Evolutionary conservation across 2,888 invertebrate species (phyloP), one percentile per base, ranked within the genome.

Genomic region (Cataglyphis albicans): DNA sequence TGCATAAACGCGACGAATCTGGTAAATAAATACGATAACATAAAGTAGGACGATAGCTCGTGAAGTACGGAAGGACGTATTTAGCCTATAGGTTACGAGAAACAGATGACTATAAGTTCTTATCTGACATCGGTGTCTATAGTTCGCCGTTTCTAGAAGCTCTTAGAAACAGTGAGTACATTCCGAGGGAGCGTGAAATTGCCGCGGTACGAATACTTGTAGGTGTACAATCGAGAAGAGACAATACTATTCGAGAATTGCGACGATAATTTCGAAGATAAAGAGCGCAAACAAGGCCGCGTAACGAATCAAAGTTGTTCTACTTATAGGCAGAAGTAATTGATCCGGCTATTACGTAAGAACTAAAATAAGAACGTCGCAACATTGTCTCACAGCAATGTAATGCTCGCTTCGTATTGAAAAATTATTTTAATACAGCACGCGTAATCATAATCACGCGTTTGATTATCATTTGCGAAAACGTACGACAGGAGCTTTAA

Each of bases 41-140:
- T 57, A 84, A 88, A 87, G 83, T 88, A 70, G 88, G 63, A 67
- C 88, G 73, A 59, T 63, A 84, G 74, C 85, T 70, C 76, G 81
- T 87, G 25, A 38, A 78, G 78, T 81, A 35, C 52, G 81, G 63
- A 85, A 73, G 78, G 76, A 85, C 84, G 75, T 84, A 84, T 84
- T 88, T 83, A 87, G 61, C 72, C 65, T 68, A 44, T 57, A 78
- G 82, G 75, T 84, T 57, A 76, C 72, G 68, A 59, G 82, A 81
- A 84, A 81, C 55, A 57, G 41, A 61, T 67, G 48, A 35, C 57
- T 63, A 52, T 67, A 68, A 32, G 41, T 32, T 84, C 59, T 21
- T 75, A 76, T 64, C 55, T 52, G 29, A 74, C 57, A 86, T 86
- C 83, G 59, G 35, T 67, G 73, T n/a, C 81, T 76, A 84, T 85